These are phyloP conservation scores for Stichodactyla mertensii DNA, from an alignment of 64 coral and sea anemone species.

Conservation along the genomic window DNA sequence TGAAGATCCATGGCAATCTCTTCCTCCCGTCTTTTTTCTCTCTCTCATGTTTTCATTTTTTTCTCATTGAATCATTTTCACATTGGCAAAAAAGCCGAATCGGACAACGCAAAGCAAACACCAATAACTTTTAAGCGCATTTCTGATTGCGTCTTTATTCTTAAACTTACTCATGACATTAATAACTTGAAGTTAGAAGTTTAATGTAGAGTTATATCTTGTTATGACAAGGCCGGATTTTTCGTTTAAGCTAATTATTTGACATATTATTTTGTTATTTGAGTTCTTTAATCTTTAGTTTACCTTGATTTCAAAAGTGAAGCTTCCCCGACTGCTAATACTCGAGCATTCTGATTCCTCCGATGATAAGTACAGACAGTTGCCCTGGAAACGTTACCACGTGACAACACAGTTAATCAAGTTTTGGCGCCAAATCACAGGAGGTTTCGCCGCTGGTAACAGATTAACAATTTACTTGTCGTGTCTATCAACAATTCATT, in stretches of 20 bases:
- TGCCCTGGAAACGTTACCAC: slow-evolving; percentile 20
- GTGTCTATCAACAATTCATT: no score
- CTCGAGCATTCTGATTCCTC: slow-evolving; percentile 89
- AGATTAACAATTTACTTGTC: no score
- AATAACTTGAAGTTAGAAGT: neutral
- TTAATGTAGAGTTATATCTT: neutral
- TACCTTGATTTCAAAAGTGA: slow-evolving; percentile 89
- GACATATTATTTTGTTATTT: neutral
- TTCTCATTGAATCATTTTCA: neutral
- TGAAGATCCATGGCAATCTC: no score
- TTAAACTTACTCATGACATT: neutral
- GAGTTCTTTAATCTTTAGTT: neutral
- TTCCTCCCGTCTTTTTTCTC: no score
- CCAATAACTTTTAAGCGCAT: neutral
- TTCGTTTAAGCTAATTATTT: neutral
- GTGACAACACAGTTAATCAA: neutral
- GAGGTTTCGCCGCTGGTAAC: no score
- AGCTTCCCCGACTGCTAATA: slow-evolving; percentile 83
- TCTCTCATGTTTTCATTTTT: no score
- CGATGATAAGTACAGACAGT: slow-evolving; percentile 42
- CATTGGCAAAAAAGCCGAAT: neutral
- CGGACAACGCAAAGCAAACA: neutral
- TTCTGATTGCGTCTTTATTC: neutral
- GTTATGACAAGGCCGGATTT: neutral
- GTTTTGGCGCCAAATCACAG: neutral